Conservation (phyloP, 2,888 invertebrate species). For the Xylota segnis region DNA sequence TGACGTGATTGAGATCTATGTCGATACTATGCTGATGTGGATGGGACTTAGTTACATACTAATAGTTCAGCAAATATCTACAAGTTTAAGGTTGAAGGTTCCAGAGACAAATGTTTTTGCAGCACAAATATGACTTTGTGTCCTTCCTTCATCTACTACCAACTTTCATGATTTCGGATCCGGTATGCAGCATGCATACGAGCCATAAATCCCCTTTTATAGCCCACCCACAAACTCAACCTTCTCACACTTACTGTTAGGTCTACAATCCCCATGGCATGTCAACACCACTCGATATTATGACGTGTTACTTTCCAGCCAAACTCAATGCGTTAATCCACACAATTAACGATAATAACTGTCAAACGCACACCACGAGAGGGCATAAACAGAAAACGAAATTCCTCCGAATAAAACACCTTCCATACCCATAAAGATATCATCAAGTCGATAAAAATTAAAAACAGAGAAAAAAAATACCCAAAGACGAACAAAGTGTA, state of each 20-base stretch:
- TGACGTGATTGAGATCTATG: too few species aligned
- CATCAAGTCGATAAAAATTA: constrained; percentile 40
- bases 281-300: constrained; percentile 1
- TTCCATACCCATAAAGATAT: constrained; percentile 42
- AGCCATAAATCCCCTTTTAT: not conserved
- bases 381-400: constrained; percentile 33
- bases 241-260: not conserved
- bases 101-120: too few species aligned
- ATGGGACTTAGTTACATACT: too few species aligned
- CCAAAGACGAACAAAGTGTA: constrained; percentile 49
- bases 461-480: constrained; percentile 26
- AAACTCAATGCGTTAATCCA: constrained; percentile 45
- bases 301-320: constrained; percentile 28
- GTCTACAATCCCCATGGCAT: not conserved
- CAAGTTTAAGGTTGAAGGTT: too few species aligned
- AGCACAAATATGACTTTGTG: too few species aligned
- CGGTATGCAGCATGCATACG: too few species aligned
- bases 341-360: constrained; percentile 59
- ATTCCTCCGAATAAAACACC: constrained; percentile 31
- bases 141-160: too few species aligned
- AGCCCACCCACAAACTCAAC: not conserved
- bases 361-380: constrained; percentile 41
- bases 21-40: too few species aligned
- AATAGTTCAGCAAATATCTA: too few species aligned
- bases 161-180: too few species aligned